phyloP scores from a whole-genome alignment of 92 coral and sea anemone genomes.

The Blastomussa wellsi region DNA sequence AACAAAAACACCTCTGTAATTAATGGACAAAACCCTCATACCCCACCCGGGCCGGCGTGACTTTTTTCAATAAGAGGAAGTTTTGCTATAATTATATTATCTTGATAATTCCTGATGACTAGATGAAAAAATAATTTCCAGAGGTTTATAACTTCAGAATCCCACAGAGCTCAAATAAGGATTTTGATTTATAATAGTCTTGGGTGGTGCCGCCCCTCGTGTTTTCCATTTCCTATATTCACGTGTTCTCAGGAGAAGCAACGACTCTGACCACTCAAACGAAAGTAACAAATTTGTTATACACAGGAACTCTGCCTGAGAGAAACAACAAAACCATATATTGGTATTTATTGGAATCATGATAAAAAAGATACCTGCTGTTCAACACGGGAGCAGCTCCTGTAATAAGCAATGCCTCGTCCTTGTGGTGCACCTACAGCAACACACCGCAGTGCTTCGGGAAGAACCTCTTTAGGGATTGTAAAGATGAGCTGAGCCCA shows the following conservation, averaged over 20 bases:
- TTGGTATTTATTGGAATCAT: background rate
- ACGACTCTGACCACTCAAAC: background rate
- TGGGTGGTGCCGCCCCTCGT: background rate
- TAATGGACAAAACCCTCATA: background rate
- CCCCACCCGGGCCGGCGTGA: background rate
- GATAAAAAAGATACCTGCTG: constrained; percentile 60
- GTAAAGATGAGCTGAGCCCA: constrained; percentile 87
- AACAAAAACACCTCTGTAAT: background rate
- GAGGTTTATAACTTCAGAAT: background rate
- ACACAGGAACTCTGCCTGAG: background rate
- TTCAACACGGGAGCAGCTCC: constrained; percentile 74
- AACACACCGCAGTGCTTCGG: constrained; percentile 64
- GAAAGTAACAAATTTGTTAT: background rate
- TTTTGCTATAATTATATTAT: no score
- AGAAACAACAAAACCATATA: background rate
- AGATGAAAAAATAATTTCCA: no score
- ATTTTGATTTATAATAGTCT: background rate
- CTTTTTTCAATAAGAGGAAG: no score
- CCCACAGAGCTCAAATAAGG: background rate
- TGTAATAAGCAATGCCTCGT: constrained; percentile 55
- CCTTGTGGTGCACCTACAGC: constrained; percentile 61
- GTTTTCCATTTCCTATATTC: no score
- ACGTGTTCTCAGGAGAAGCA: no score
- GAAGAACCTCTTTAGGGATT: constrained; percentile 76
- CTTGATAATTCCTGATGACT: no score